Evolutionary conservation across 1,140 invertebrate genomes (phyloP), one percentile per base, ranked within the genome.

Genomic region (Rhyacophila brunnea): DNA sequence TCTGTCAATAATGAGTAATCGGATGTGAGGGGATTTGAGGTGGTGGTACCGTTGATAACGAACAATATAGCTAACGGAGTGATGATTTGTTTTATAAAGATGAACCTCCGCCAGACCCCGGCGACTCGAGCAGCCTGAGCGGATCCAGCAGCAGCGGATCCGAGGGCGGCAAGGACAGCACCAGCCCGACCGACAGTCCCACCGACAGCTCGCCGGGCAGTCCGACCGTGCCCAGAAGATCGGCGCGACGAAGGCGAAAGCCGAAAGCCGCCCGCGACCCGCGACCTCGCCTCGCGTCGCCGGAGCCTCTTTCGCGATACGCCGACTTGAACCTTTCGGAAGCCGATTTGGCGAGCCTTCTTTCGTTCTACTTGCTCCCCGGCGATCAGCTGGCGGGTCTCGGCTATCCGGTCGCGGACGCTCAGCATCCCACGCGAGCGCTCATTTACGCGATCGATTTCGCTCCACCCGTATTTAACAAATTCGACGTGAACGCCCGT

Each of bases 401-500:
- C 54, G 90, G 90, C 0, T 95, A 85, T 70, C 92, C 92, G 0
- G 69, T 89, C 0, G 81, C 86, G 32, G 81, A 83, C 49, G 78
- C 78, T 7, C 70, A 80, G 1, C 80, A 82, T 32, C 79, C 83
- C 1, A 82, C 81, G 1, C 76, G 76, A 60, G 86, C 83, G 0
- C 78, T 87, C 34, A 81, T 90, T 35, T 86, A 82, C 67, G 82
- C 84, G 49, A 79, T 75, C 57, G 75, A 80, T 43, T 76, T 76
- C 58, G 72, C 66, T 46, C 69, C 72, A 52, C 67, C 70, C 54
- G 67, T 28, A 28, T 28, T 28, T 28, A 70, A 60, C 52, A 45
- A 20, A 44, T 56, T 60, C 65, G 83, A 88, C 65, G 83, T 81
- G 2, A 86, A 87, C 66, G 85, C 85, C 3, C 77, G 75, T 1